These are phyloP conservation scores for Mustelus asterias DNA, from an alignment of 2,113 vertebrate species.

Conservation along the genomic window DNA sequence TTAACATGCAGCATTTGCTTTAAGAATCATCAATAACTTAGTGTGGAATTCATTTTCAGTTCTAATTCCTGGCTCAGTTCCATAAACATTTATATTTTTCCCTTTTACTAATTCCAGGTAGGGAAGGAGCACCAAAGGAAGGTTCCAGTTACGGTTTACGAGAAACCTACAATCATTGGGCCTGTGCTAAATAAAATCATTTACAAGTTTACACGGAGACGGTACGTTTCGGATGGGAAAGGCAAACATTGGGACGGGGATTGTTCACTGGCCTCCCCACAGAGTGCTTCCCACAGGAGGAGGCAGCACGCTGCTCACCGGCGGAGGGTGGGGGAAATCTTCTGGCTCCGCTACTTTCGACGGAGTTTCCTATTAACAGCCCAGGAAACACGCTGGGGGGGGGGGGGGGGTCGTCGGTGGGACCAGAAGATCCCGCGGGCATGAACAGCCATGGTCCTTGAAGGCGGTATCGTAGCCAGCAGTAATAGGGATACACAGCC, in stretches of 20 bases:
- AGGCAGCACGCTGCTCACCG: no score
- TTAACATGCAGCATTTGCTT: constrained; percentile 22
- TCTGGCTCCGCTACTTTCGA: no score
- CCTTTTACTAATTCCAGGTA: constrained; percentile 20
- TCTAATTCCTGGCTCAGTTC: constrained; percentile 10
- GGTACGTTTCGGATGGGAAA: neutral
- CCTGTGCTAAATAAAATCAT: neutral
- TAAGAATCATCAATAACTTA: constrained; percentile 18
- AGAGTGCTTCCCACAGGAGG: no score
- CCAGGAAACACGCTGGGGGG: no score
- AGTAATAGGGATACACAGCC: neutral
- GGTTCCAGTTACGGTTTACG: neutral
- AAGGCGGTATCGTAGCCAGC: neutral
- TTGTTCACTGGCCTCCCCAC: no score
- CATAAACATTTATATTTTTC: constrained; percentile 21
- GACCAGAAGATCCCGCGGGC: no score
- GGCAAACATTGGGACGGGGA: no score
- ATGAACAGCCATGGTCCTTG: neutral
- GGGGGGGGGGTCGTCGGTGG: no score
- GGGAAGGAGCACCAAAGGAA: neutral
- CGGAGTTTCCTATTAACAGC: no score
- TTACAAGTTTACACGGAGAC: neutral
- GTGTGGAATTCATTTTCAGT: constrained; percentile 32
- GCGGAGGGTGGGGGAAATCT: no score
- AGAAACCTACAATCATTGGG: neutral